Conservation (phyloP, 2,797 vertebrate genomes). For the Stomatorhinus walkeri region DNA sequence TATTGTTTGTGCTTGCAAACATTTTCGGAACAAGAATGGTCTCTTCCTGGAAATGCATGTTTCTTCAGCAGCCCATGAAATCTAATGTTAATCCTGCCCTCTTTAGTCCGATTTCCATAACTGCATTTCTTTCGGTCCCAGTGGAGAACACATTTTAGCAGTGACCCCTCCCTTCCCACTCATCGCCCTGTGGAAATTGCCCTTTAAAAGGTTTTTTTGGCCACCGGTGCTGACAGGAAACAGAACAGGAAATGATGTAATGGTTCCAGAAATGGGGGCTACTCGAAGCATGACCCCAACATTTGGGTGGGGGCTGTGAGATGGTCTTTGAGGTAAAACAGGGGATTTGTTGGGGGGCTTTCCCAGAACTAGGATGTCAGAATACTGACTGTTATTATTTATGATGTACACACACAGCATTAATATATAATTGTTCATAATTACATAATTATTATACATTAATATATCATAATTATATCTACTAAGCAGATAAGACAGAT, state of each 20-base stretch:
- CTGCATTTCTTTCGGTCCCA: conserved; percentile 48
- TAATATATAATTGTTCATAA: not conserved
- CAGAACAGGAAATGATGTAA: conserved; percentile 69
- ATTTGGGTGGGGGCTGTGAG: conserved; percentile 44
- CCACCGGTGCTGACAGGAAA: conserved; percentile 57
- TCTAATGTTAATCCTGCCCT: conserved; percentile 60
- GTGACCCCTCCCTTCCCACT: conserved; percentile 43
- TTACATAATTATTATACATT: not conserved
- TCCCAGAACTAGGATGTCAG: conserved; percentile 31
- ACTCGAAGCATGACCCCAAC: conserved; percentile 52
- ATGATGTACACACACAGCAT: not conserved
- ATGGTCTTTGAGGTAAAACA: conserved; percentile 41
- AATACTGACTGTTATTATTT: conserved; percentile 12
- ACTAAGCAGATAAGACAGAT: not conserved
- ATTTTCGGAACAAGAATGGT: not conserved
- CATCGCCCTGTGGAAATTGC: conserved; percentile 56
- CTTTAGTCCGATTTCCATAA: conserved; percentile 70
- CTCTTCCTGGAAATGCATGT: conserved; percentile 16
- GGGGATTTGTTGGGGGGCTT: not conserved
- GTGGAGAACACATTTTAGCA: conserved; percentile 41
- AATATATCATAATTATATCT: not conserved
- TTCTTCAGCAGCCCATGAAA: conserved; percentile 20
- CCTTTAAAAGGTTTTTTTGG: conserved; percentile 65
- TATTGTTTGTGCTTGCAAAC: not conserved
- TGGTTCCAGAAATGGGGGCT: conserved; percentile 48